Base-by-base conservation (phyloP, 37 sponge, comb jelly and placozoan genomes). In the Sycon ciliatum region DNA sequence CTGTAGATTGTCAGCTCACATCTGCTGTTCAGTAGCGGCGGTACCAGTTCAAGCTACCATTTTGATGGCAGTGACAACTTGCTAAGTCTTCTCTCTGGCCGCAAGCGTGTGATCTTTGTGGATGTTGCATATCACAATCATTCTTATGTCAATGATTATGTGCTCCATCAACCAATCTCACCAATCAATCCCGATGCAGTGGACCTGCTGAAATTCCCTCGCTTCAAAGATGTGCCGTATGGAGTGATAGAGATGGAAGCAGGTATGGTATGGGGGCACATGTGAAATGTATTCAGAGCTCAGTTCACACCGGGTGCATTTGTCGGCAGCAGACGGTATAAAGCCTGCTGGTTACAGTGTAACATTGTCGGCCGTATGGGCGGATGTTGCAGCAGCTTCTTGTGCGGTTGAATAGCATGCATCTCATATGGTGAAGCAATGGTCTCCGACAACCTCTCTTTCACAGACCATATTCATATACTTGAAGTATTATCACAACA, bases 181-280 rank as follows among this genome's bases (percentile, higher is more conserved):
- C 63, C 63, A n/a, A 60, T 60, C 11, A 22, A 60, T 11, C 63
- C 63, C n/a, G 63, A 60, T 60, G 22, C n/a, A 11, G 63, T 60
- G 9, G 63, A 60, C 16, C 16, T 60, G 22, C 9, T 11, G n/a
- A 60, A 18, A 22, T 60, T 27, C 16, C 63, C 63, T 9, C 63
- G 11, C 30, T 60, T 60, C 63, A 22, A 9, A n/a, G 63, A 18
- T 7, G 22, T 22, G 7, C 31, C 11, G 7, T 60, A 60, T 60
- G 63, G 63, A 11, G 16, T 30, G 32, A 24, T 60, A 9, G 22
- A 7, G 9, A 11, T 60, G 63, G 9, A 26, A 11, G 63, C 63
- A 11, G 63, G 63, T n/a, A n/a, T n/a, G n/a, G n/a, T n/a, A n/a
- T n/a, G n/a, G n/a, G n/a, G n/a, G n/a, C n/a, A n/a, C n/a, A n/a